Evolutionary conservation across 2,888 invertebrate species (phyloP), one percentile per base, ranked within the genome.

Genomic region (Apoderus coryli): DNA sequence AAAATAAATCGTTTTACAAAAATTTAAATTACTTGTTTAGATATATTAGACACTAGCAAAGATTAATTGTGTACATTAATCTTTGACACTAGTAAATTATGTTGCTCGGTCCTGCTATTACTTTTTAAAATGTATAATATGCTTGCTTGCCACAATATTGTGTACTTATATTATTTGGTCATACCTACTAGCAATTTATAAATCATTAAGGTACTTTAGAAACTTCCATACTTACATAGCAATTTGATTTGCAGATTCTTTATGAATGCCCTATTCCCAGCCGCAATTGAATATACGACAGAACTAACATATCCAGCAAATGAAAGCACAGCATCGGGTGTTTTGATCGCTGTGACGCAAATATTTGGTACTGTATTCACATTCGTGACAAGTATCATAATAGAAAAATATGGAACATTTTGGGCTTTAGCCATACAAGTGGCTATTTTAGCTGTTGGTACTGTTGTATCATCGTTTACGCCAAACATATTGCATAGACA

Each of bases 271-370:
- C 50, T 49, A 27, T 39, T 47, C 34, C 43, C 46, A 4, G 45
- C 46, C 10, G 49, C 48, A 22, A 42, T 48, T 14, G 50, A 50
- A 39, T 40, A 47, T 24, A 48, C 47, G 2, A 44, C 44, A 14
- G 50, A 50, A 39, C 30, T 50, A 24, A 48, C 50, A 3, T 48
- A 40, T 34, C 50, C 49, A 4, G 42, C 44, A 3, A 41, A 44
- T 13, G 50, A 49, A 33, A 46, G 47, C 29, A 49, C 49, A 3
- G 44, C 47, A 2, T 40, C 45, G 11, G 46, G 49, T 13, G 23
- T 50, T 9, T 24, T 49, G 9, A 40, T 44, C 19, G 45, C 48
- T 9, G 40, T 40, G 4, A 46, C 48, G 1, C 47, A 48, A 35
- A 33, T 38, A 11, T 31, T 41, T 14, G 42, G 46, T 16, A 44